Percentiles rank a stretch among this genome's conserved stretches.
phyloP scores from a whole-genome alignment of 2,888 invertebrate species.

The Phyllotreta cruciferae region DNA sequence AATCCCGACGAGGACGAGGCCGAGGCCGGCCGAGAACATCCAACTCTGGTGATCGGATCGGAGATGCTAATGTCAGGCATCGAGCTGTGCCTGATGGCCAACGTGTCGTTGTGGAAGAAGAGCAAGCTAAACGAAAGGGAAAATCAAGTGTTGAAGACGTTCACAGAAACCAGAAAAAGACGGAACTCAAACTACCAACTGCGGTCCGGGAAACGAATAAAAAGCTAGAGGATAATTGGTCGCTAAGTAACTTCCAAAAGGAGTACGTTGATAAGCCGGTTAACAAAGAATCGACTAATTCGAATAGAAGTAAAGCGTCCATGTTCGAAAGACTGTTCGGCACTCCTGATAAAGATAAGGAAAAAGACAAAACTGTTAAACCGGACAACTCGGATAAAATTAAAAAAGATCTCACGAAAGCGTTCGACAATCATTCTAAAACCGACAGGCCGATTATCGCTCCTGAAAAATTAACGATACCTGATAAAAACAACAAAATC shows the following conservation, averaged over 20 bases:
- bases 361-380: conserved; percentile 59
- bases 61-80: conserved; percentile 70
- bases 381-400: conserved; percentile 52
- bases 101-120: conserved; percentile 60
- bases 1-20: conserved; percentile 55
- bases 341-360: conserved; percentile 48
- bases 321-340: conserved; percentile 67
- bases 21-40: conserved; percentile 49
- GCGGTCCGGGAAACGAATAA: conserved; percentile 70
- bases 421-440: conserved; percentile 46
- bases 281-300: conserved; percentile 44
- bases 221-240: conserved; percentile 61
- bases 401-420: conserved; percentile 40
- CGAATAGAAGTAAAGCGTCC: conserved; percentile 54
- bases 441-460: conserved; percentile 40
- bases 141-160: conserved; percentile 49
- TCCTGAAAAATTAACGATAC: conserved; percentile 41
- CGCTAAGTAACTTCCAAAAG: conserved; percentile 55
- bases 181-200: conserved; percentile 68
- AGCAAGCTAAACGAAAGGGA: conserved; percentile 56
- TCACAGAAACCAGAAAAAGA: conserved; percentile 58
- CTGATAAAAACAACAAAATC: conserved; percentile 30
- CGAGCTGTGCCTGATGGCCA: conserved; percentile 71
- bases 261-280: conserved; percentile 58
- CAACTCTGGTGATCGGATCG: conserved; percentile 69